Percentiles rank a stretch among this genome's conserved stretches.
Conservation (phyloP, 2,113 vertebrate genomes). For the Brachionichthys hirsutus region DNA sequence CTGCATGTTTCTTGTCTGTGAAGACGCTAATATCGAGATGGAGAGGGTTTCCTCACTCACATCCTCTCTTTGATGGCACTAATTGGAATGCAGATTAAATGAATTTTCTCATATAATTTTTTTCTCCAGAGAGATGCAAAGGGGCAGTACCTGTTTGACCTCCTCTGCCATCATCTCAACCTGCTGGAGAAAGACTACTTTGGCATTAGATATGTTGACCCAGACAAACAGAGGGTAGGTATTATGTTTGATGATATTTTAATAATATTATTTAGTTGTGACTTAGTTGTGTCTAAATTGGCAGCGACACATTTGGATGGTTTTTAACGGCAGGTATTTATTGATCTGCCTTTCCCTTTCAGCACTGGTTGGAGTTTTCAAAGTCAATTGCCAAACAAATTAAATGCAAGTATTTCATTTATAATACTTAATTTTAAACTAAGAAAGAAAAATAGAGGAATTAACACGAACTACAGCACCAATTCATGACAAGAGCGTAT, state of each 20-base stretch:
- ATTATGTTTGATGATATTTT: neutral
- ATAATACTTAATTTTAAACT: neutral
- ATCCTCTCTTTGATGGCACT: neutral
- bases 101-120: constrained; percentile 22
- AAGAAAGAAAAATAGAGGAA: too few relatives aligned
- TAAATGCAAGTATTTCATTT: constrained; percentile 86
- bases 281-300: too few relatives aligned
- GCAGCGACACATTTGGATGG: too few relatives aligned
- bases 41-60: neutral
- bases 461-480: too few relatives aligned
- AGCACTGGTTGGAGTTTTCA: constrained; percentile 98
- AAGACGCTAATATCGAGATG: constrained; percentile 1
- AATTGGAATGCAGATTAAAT: neutral
- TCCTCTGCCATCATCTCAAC: constrained; percentile 95
- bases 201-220: constrained; percentile 94
- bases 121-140: constrained; percentile 91
- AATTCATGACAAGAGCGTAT: neutral
- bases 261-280: neutral
- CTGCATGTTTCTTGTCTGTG: constrained; percentile 13
- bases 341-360: constrained; percentile 59
- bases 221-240: constrained; percentile 95
- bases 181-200: constrained; percentile 98
- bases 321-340: neutral
- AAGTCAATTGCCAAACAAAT: constrained; percentile 97
- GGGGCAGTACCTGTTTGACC: constrained; percentile 96